Base-by-base conservation (phyloP, 2,888 invertebrate genomes). In the Lithophane leautieri region DNA sequence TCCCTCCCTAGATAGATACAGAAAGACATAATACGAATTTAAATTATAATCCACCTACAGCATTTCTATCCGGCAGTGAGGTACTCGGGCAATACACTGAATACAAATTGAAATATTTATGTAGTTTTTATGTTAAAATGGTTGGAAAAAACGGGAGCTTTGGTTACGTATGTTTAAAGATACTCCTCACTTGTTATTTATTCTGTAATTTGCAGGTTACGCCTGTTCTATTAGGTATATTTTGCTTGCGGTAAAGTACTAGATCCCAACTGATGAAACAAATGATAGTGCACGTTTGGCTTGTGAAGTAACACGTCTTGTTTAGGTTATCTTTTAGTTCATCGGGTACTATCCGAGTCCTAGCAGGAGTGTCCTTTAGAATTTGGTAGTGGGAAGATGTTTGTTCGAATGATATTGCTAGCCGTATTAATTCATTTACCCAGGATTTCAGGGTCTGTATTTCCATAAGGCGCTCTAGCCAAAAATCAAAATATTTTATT, bases 71-170 rank as follows among this genome's bases (percentile, higher is more conserved):
- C 79, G 82, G 74, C 74, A 76, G 71, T 62, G 34, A 76, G 66
- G 44, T 63, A 70, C 72, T 61, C 61, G 44, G 44, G 79, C 81
- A 74, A 76, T 60, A 68, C 72, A 50, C 47, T 76, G 87, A 88
- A 88, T 87, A 87, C 87, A 85, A 87, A 87, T 87, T 75, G 81
- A 79, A 76, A 80, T 72, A 79, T 86, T 81, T 84, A 85, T 85
- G 78, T 76, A 25, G 73, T 76, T 79, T 76, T 78, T 86, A 73
- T 76, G 74, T 67, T 50, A 73, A 66, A 40, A 44, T 73, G n/a
- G 56, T 58, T 19, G 73, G 58, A 84, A 77, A 81, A 73, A 75
- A 66, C 68, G 25, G 68, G 34, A 58, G 28, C 60, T 80, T 34
- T 47, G 11, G 34, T 54, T 61, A 50, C 65, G 60, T 63, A 82